phyloP scores from a whole-genome alignment of 2,113 vertebrate species.

The Hypomesus transpacificus region DNA sequence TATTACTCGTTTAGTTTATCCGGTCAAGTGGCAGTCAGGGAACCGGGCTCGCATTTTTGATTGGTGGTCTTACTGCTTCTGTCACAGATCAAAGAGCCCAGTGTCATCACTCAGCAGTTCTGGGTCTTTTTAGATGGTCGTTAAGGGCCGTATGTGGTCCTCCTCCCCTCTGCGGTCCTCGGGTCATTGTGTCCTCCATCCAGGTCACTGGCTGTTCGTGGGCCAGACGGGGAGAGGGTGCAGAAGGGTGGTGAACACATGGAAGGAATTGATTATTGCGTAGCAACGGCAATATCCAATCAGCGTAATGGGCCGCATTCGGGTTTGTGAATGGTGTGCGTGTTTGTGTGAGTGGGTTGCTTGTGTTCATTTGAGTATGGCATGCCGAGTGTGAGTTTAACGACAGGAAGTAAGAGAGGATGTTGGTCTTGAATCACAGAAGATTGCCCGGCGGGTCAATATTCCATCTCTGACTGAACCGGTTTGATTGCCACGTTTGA shows the following conservation, averaged over 20 bases:
- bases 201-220: slow-evolving; percentile 62
- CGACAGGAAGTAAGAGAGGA: slow-evolving; percentile 35
- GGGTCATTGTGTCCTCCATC: slow-evolving; percentile 43
- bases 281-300: slow-evolving; percentile 47
- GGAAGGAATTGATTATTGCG: slow-evolving; percentile 34
- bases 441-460: slow-evolving; percentile 20
- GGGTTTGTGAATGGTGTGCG: slow-evolving; percentile 13
- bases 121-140: no score
- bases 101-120: no score
- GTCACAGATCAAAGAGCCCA: no score
- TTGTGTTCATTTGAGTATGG: slow-evolving; percentile 29
- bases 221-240: slow-evolving; percentile 23
- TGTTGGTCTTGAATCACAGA: neutral
- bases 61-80: no score
- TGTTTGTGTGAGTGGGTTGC: slow-evolving; percentile 15
- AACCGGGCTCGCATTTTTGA: no score
- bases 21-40: neutral
- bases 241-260: slow-evolving; percentile 16
- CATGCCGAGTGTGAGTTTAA: slow-evolving; percentile 28
- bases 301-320: slow-evolving; percentile 50
- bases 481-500: neutral
- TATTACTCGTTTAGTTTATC: neutral
- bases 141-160: no score
- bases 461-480: neutral
- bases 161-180: slow-evolving; percentile 27